These are phyloP conservation scores for Gastrophysa polygoni DNA, from an alignment of 2,888 invertebrate genomes.

Conservation along the genomic window DNA sequence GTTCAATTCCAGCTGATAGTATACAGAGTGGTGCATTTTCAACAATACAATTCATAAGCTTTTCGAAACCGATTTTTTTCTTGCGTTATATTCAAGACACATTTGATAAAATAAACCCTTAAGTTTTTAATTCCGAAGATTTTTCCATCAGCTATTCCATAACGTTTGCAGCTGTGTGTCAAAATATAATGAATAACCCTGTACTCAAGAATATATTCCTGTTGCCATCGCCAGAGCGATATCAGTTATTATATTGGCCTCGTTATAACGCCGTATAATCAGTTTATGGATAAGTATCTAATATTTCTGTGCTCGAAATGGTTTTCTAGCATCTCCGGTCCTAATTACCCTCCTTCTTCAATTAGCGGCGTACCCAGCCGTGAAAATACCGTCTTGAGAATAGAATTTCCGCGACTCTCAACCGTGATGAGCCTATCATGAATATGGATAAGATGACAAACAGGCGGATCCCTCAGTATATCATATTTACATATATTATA, in stretches of 20 bases:
- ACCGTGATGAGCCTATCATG: background rate
- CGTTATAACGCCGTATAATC: background rate
- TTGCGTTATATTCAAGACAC: too few relatives aligned
- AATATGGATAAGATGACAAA: background rate
- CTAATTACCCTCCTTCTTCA: background rate
- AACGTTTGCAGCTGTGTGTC: too few relatives aligned
- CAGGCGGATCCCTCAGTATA: background rate
- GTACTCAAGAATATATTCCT: background rate
- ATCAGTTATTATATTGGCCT: background rate
- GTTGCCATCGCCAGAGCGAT: background rate
- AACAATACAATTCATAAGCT: too few relatives aligned
- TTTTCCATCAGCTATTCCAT: too few relatives aligned
- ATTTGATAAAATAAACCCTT: too few relatives aligned
- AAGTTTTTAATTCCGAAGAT: too few relatives aligned
- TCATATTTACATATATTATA: too few relatives aligned
- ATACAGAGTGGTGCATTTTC: too few relatives aligned
- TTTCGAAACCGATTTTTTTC: too few relatives aligned
- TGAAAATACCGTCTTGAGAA: background rate
- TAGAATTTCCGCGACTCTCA: background rate
- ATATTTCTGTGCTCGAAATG: background rate
- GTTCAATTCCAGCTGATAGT: too few relatives aligned
- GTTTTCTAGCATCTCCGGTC: background rate
- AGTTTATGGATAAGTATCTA: background rate
- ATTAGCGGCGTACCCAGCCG: background rate
- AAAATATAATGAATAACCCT: too few relatives aligned